phyloP scores from a whole-genome alignment of 2,113 vertebrate genomes.

The Perccottus glenii region DNA sequence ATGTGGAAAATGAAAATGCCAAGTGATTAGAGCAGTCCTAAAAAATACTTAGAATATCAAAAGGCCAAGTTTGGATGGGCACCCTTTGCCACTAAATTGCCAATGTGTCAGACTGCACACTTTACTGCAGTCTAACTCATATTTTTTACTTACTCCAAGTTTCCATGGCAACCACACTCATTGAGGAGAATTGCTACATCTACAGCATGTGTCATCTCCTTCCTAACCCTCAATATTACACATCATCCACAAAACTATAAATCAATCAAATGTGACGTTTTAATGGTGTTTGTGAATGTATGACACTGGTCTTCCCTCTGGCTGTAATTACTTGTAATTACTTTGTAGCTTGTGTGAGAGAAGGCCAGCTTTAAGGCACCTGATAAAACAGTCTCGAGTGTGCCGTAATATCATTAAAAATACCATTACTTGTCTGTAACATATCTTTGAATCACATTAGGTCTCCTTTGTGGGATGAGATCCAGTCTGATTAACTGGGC shows the following conservation, averaged over 20 bases:
- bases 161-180: slow-evolving; percentile 80
- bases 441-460: slow-evolving; percentile 20
- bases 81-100: slow-evolving; percentile 1
- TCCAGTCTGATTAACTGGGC: slow-evolving; percentile 5
- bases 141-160: slow-evolving; percentile 63
- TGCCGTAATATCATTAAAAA: slow-evolving; percentile 11
- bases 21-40: too few relatives aligned
- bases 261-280: too few relatives aligned
- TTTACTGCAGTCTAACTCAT: slow-evolving; percentile 55
- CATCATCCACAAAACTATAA: slow-evolving; percentile 14
- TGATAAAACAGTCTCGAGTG: slow-evolving; percentile 7
- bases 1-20: too few relatives aligned
- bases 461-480: not conserved
- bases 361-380: not conserved
- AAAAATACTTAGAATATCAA: too few relatives aligned
- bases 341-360: slow-evolving; percentile 13
- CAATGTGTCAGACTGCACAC: slow-evolving; percentile 64
- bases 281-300: slow-evolving; percentile 17
- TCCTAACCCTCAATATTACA: slow-evolving; percentile 52
- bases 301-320: too few relatives aligned
- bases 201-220: slow-evolving; percentile 46
- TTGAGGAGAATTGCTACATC: slow-evolving; percentile 60
- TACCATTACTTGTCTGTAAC: slow-evolving; percentile 11
- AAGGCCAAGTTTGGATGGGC: not conserved
- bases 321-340: not conserved